Conservation (phyloP, 1,140 invertebrate genomes). For the Drepana arcuata region DNA sequence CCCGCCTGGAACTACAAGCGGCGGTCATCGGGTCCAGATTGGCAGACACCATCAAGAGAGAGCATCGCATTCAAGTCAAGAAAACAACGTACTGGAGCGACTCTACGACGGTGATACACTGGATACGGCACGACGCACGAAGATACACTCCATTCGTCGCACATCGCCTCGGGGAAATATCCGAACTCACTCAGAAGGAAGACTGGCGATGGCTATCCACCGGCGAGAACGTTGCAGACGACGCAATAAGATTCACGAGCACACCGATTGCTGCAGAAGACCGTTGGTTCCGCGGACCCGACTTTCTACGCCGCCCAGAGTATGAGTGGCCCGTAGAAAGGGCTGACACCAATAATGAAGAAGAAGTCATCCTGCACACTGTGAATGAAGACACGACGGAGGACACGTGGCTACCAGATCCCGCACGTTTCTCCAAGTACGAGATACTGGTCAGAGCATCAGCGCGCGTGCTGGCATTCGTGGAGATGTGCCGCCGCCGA, state of each 20-base stretch:
- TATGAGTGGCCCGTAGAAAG: neutral
- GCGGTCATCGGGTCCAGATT: too few relatives aligned
- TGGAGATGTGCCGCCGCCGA: too few relatives aligned
- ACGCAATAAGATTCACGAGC: conserved; percentile 7
- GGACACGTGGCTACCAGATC: too few relatives aligned
- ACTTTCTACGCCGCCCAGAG: neutral
- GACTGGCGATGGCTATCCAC: conserved; percentile 28
- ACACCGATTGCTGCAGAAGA: neutral
- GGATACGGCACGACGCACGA: conserved; percentile 16
- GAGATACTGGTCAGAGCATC: too few relatives aligned
- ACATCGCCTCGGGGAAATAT: conserved; percentile 35
- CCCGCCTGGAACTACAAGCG: too few relatives aligned
- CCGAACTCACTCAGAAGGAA: conserved; percentile 15
- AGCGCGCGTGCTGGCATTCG: too few relatives aligned
- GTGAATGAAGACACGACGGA: too few relatives aligned
- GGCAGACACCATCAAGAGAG: too few relatives aligned
- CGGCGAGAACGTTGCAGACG: conserved; percentile 29
- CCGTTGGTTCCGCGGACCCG: neutral
- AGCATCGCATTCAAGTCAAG: neutral
- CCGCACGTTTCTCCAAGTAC: too few relatives aligned
- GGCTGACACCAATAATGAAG: too few relatives aligned
- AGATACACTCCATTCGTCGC: conserved; percentile 35
- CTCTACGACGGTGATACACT: conserved; percentile 12
- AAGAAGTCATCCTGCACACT: too few relatives aligned
- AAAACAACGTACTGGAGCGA: conserved; percentile 15